Evolutionary conservation across 2,888 invertebrate genomes (phyloP), one percentile per base, ranked within the genome.

Genomic region (Agrochola macilenta): DNA sequence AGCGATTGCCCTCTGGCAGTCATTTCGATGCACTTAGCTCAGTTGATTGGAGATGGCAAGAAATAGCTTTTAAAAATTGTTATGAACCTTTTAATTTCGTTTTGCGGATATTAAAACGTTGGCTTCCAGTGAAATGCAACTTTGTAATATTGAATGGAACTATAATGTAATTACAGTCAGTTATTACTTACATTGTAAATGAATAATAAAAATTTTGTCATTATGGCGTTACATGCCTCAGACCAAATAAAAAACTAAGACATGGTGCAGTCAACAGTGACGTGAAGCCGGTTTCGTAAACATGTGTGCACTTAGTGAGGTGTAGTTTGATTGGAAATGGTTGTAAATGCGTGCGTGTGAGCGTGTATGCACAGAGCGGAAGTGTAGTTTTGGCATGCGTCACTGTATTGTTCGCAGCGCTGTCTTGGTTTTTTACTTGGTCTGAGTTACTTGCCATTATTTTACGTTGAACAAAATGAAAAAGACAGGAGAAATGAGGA

Each of bases 11-110:
- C 39, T 72, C 39, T 69, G 58, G 74, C 35, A 77, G 74, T 69
- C 58, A 72, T 76, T 74, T 63, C 76, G 69, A 77, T 77, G 81
- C 77, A 77, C 61, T 80, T 72, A 60, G 58, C 46, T 63, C 61
- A 70, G 70, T 74, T 74, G 35, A 83, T 83, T 83, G 63, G 54
- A 69, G 46, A 49, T 39, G n/a, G 12, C 26, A 81, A 74, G 49
- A 74, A 84, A 77, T 70, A 60, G 65, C 61, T 61, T 75, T 71
- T 20, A 60, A 81, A 81, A 79, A 71, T 20, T 60, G 60, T 74
- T 78, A 57, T 64, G 54, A 73, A 60, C 20, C 43, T 66, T 80
- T 76, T 74, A 81, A 73, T 81, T 81, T 71, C 12, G 60, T 61
- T 75, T 61, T 14, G 30, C 43, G 70, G 83, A 84, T 78, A 78